These are phyloP conservation scores for Ptyas mucosa DNA, from an alignment of 2,113 vertebrate species.

Conservation along the genomic window DNA sequence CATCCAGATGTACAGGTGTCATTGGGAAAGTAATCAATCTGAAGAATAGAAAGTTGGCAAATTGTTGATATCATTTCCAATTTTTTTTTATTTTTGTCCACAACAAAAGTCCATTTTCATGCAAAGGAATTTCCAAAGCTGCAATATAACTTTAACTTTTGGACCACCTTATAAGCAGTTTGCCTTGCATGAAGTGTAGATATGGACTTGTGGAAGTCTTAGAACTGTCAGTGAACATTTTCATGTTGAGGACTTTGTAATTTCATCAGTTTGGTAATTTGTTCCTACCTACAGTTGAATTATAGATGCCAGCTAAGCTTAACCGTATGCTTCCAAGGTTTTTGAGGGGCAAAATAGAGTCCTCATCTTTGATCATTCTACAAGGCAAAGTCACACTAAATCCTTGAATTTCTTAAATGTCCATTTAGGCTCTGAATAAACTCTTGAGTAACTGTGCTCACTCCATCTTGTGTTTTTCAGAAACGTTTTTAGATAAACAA, in stretches of 20 bases:
- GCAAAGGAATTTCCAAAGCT: neutral
- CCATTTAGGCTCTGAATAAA: constrained; percentile 3
- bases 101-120: constrained; percentile 6
- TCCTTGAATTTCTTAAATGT: neutral
- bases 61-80: neutral
- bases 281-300: constrained; percentile 14
- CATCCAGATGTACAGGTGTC: neutral
- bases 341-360: constrained; percentile 2
- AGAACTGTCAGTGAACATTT: constrained; percentile 20
- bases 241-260: constrained; percentile 21
- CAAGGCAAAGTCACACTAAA: neutral
- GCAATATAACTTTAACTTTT: constrained; percentile 16
- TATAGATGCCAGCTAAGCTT: constrained; percentile 6
- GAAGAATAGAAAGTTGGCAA: neutral
- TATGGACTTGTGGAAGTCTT: constrained; percentile 17
- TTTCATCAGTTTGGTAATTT: constrained; percentile 28
- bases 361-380: constrained; percentile 13
- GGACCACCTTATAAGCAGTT: constrained; percentile 19
- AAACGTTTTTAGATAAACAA: constrained; percentile 1
- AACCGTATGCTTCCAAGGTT: neutral
- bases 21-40: neutral
- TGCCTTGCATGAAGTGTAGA: constrained; percentile 8
- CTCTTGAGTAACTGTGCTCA: neutral
- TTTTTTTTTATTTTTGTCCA: neutral
- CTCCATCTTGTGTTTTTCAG: neutral